These are phyloP conservation scores for Eulemur rubriventer DNA, from an alignment of 2,797 vertebrate species.

Conservation along the genomic window DNA sequence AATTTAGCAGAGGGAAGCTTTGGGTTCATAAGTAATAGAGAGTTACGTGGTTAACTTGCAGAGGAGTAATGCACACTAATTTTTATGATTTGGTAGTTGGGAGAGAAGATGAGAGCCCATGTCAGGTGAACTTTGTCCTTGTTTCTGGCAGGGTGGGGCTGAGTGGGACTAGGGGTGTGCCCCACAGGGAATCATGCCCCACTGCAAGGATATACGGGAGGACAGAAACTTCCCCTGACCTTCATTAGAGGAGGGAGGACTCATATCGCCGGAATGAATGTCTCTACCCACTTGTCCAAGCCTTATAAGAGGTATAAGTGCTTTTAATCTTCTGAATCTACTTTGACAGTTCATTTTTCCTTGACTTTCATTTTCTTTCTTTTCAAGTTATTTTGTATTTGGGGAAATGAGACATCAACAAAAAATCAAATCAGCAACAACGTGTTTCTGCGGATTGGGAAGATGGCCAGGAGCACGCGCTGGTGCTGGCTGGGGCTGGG, in stretches of 20 bases:
- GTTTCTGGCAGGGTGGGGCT: background rate
- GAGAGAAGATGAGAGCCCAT: background rate
- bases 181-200: fast-evolving
- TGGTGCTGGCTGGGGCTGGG: background rate
- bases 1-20: background rate
- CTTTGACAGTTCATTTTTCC: background rate
- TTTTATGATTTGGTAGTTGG: background rate
- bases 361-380: background rate
- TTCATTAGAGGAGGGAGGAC: background rate
- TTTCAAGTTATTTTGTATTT: constrained; percentile 1
- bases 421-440: background rate
- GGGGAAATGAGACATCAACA: background rate
- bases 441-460: background rate
- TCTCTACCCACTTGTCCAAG: too few relatives aligned
- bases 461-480: fast-evolving
- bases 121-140: background rate
- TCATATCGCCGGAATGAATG: background rate
- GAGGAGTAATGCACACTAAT: background rate
- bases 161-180: background rate
- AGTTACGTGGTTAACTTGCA: background rate
- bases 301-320: background rate
- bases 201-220: background rate
- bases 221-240: too few relatives aligned
- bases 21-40: background rate
- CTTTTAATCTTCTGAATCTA: background rate